phyloP scores from a whole-genome alignment of 2,888 invertebrate genomes.

The Ectemnius lituratus region DNA sequence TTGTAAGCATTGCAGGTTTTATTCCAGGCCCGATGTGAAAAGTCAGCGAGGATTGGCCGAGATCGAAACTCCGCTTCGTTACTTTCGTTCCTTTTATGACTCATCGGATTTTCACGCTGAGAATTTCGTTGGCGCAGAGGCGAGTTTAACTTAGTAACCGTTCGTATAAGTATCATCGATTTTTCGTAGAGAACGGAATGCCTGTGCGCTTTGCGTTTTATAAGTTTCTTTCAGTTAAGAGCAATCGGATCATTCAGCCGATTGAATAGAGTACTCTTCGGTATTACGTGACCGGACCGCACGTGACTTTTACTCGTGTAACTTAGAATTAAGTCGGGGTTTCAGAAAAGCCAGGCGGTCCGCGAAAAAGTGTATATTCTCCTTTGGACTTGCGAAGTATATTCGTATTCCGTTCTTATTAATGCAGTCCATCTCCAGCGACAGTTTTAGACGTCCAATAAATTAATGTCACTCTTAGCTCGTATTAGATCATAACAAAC shows the following conservation, averaged over 20 bases:
- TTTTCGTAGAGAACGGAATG: slow-evolving; percentile 6
- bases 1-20: no score
- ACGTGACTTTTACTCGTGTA: slow-evolving; percentile 54
- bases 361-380: slow-evolving; percentile 29
- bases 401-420: slow-evolving; percentile 50
- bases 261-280: slow-evolving; percentile 27
- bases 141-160: no score
- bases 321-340: slow-evolving; percentile 50
- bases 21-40: no score
- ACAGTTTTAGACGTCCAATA: slow-evolving; percentile 40
- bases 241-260: slow-evolving; percentile 27
- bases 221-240: slow-evolving; percentile 32
- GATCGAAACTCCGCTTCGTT: no score
- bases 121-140: no score
- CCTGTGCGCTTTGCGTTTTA: slow-evolving; percentile 20
- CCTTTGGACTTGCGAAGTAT: slow-evolving; percentile 34
- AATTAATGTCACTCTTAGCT: slow-evolving; percentile 35
- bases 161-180: no score
- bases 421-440: slow-evolving; percentile 48
- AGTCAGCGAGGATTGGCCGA: no score
- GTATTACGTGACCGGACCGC: slow-evolving; percentile 35
- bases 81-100: no score
- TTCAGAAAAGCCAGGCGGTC: slow-evolving; percentile 27
- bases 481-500: slow-evolving; percentile 22
- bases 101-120: no score